Percentiles rank a stretch among this genome's conserved stretches.
Evolutionary conservation across 2,113 vertebrate species (phyloP).

Genomic region (Eurypyga helias): DNA sequence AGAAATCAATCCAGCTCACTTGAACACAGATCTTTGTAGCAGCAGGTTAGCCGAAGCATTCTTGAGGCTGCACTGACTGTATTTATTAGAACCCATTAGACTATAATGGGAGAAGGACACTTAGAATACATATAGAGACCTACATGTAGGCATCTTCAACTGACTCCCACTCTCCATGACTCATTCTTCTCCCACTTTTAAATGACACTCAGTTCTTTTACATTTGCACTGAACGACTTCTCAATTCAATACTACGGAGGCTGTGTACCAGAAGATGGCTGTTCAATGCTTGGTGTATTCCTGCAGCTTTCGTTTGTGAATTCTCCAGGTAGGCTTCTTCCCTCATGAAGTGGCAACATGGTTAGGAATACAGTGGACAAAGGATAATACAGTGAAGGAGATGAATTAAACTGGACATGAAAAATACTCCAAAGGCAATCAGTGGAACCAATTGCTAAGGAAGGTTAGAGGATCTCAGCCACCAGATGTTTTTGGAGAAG

Average conservation of each 20-base stretch:
- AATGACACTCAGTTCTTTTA: neutral
- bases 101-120: neutral
- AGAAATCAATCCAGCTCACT: neutral
- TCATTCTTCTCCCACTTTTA: slow-evolving; percentile 17
- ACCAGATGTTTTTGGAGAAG: neutral
- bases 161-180: slow-evolving; percentile 39
- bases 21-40: neutral
- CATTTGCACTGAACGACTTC: neutral
- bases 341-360: neutral
- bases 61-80: neutral
- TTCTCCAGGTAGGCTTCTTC: neutral
- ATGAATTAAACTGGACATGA: neutral
- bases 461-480: neutral
- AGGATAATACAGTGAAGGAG: neutral
- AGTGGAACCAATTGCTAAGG: neutral
- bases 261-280: neutral
- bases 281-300: neutral
- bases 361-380: neutral
- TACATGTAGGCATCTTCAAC: neutral
- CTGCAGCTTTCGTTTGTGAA: neutral
- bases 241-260: neutral
- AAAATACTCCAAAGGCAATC: neutral
- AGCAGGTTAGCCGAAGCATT: neutral
- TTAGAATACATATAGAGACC: neutral
- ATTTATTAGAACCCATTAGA: slow-evolving; percentile 17